Evolutionary conservation across 2,888 invertebrate species (phyloP), one percentile per base, ranked within the genome.

Genomic region (Pharmacophagus antenor): DNA sequence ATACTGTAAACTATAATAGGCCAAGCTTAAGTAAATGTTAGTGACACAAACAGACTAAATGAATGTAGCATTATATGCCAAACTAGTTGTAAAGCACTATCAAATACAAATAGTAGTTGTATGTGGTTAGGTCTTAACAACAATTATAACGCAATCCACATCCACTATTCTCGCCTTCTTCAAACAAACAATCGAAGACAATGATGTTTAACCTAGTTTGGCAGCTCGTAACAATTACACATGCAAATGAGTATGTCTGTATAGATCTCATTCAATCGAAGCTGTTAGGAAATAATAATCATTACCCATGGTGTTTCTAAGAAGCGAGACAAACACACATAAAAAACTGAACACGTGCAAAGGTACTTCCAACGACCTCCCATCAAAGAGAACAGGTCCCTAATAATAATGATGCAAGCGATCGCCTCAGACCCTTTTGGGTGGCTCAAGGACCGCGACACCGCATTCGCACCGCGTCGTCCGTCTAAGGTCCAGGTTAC

Each of bases 401-500:
- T 76, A 80, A 74, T 75, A 73, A 80, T 81, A 70, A 72, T 70
- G 70, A 69, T 63, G 61, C 62, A 64, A 66, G 60, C 60, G 73
- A 76, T 75, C 74, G 70, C 78, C 79, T 77, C 67, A 67, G 73
- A 74, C 77, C 76, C 74, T 79, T 81, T 79, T 77, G 77, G 71
- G 73, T 69, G 63, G 66, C 70, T 76, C 83, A 87, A 87, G 87
- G 87, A 84, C 80, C 73, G 70, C 62, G 66, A 66, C 67, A 70
- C 70, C 70, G 82, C 79, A 83, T 85, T 80, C 71, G 79, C 80
- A 83, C 82, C 65, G 67, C 63, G 61, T 63, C 68, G 59, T 73
- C 80, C 79, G 65, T 69, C 68, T 83, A 80, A 73, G 84, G 84
- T 67, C 71, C 70, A 77, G 73, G 81, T 88, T 87, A 87, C 88